Evolutionary conservation across 2,113 vertebrate species (phyloP).

Genomic region (Hucho hucho): DNA sequence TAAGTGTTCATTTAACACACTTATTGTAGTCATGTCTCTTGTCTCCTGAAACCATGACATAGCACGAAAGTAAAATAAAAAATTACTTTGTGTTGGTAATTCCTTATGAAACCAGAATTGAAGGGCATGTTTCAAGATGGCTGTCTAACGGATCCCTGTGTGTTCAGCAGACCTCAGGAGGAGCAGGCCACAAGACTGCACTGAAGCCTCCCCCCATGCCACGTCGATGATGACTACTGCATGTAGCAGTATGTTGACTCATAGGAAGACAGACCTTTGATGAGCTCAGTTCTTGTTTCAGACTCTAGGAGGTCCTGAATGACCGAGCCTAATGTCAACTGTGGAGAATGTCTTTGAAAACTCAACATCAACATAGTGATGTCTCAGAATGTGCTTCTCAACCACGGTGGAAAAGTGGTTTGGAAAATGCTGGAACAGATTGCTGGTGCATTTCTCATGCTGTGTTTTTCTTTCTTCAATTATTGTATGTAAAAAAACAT

Average conservation of each 20-base stretch:
- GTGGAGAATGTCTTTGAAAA: constrained; percentile 25
- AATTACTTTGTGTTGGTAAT: too few relatives aligned
- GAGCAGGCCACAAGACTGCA: constrained; percentile 34
- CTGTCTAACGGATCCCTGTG: not conserved
- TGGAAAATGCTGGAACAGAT: not conserved
- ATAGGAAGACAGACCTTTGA: not conserved
- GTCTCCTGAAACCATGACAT: too few relatives aligned
- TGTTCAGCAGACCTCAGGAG: not conserved
- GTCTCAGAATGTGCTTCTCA: not conserved
- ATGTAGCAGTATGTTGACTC: not conserved
- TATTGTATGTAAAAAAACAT: too few relatives aligned
- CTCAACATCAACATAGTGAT: constrained; percentile 10
- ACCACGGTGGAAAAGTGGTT: constrained; percentile 27
- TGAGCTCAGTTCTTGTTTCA: constrained; percentile 2
- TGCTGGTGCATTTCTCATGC: not conserved
- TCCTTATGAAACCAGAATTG: not conserved
- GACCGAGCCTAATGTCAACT: not conserved
- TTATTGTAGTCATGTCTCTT: not conserved
- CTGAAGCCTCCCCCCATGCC: constrained; percentile 36
- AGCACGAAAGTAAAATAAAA: too few relatives aligned
- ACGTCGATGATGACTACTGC: constrained; percentile 37
- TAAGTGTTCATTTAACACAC: constrained; percentile 7
- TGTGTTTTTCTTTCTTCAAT: not conserved
- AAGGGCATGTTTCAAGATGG: not conserved
- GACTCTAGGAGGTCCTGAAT: constrained; percentile 7